Base-by-base conservation (phyloP, 2,888 invertebrate species). In the Drosophila peninsularis region DNA sequence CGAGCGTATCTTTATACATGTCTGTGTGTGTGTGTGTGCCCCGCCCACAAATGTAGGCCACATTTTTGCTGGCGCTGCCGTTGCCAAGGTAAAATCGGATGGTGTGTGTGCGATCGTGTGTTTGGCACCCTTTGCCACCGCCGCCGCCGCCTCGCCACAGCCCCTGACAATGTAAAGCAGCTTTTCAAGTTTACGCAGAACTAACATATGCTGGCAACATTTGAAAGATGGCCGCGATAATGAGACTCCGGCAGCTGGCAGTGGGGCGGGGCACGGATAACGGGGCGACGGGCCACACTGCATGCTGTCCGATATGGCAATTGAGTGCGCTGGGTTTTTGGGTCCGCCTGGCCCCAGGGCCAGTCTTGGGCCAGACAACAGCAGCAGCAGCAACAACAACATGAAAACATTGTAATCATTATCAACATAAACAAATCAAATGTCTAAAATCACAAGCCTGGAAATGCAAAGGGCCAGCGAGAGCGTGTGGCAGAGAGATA, bases 161-260 rank as follows among this genome's bases (percentile, higher is more conserved):
- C 54, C 54, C 61, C 61, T 75, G 69, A 69, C 76, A 80, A 76
- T 75, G 73, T 72, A 80, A 57, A 81, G 88, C 80, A 76, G 84
- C 87, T 83, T 88, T 88, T 82, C 89, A 86, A 88, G 89, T 83
- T 88, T 87, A 87, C 71, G 72, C 75, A 78, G 62, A 89, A 87
- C 83, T 84, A 85, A 83, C 89, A 89, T 89, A 89, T 83, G 83
- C 88, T 84, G 69, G 88, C 81, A 87, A 66, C 84, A 78, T 80
- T 78, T 88, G 81, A 82, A 83, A 88, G 82, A 82, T 82, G 87
- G 78, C 71, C 81, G 89, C 84, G 82, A 82, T 82, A 82, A 88
- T 82, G 78, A 82, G 75, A 67, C 63, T 37, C 49, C 27, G 54
- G 52, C 36, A 53, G 39, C 36, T 37, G 27, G 49, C 60, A 49